phyloP scores from a whole-genome alignment of 2,113 vertebrate species.

The Halichoeres trimaculatus region DNA sequence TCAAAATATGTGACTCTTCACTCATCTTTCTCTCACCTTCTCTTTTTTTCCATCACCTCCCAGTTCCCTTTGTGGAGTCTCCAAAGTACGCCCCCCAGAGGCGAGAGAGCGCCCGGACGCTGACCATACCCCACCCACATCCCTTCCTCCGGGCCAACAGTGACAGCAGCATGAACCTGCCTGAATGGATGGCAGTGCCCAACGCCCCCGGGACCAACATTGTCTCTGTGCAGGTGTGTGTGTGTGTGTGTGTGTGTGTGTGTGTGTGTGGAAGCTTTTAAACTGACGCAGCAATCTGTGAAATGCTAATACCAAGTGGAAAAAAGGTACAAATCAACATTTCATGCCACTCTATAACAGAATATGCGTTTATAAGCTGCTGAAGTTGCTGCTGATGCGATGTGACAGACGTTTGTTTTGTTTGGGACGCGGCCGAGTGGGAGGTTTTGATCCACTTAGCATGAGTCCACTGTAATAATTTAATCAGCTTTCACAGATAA shows the following conservation, averaged over 20 bases:
- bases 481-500: not conserved
- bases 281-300: too few species aligned
- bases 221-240: constrained; percentile 84
- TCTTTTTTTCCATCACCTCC: not conserved
- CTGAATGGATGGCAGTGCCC: constrained; percentile 91
- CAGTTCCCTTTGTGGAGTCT: constrained; percentile 93
- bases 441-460: constrained; percentile 1
- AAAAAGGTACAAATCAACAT: too few species aligned
- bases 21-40: not conserved
- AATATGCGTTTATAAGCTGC: not conserved
- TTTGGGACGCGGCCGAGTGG: not conserved
- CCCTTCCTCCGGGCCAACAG: constrained; percentile 92
- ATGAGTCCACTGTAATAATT: not conserved
- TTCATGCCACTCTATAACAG: too few species aligned
- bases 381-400: not conserved
- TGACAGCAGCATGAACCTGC: constrained; percentile 91
- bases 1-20: not conserved
- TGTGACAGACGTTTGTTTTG: not conserved
- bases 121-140: constrained; percentile 86
- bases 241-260: constrained; percentile 20
- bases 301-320: too few species aligned
- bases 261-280: constrained; percentile 26
- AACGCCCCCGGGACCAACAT: constrained; percentile 81
- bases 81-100: constrained; percentile 90
- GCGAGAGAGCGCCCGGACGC: constrained; percentile 83